phyloP scores from a whole-genome alignment of 2,888 invertebrate genomes.

The Miltochrista miniata region DNA sequence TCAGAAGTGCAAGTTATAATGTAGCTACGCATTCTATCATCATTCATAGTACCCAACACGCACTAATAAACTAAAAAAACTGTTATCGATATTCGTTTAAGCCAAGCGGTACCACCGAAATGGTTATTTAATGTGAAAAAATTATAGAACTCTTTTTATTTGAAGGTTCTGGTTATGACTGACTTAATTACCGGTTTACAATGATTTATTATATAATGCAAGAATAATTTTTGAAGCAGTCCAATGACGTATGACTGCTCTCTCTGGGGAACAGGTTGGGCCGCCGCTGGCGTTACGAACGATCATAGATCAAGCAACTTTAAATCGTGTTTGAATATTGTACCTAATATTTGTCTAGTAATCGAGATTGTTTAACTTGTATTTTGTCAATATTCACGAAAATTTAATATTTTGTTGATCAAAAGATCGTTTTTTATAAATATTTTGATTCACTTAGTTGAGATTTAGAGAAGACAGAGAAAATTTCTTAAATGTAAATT shows the following conservation, averaged over 20 bases:
- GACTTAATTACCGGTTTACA: conserved; percentile 82
- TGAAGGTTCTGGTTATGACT: conserved; percentile 76
- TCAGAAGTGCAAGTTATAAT: conserved; percentile 16
- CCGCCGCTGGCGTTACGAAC: conserved; percentile 72
- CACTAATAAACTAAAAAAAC: conserved; percentile 31
- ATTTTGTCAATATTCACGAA: no score
- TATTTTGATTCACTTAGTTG: no score
- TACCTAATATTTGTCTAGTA: no score
- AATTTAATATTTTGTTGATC: no score
- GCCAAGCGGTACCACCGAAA: conserved; percentile 52
- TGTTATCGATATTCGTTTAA: conserved; percentile 71
- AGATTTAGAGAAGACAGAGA: no score
- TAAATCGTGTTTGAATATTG: no score
- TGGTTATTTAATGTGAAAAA: conserved; percentile 82
- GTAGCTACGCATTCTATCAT: conserved; percentile 39
- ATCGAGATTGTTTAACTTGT: no score
- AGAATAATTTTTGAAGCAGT: conserved; percentile 75
- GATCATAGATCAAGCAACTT: conserved; percentile 28
- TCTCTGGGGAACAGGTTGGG: conserved; percentile 68
- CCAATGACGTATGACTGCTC: conserved; percentile 79
- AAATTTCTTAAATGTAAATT: no score
- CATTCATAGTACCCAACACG: conserved; percentile 45
- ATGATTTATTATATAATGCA: conserved; percentile 81
- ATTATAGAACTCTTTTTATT: conserved; percentile 76
- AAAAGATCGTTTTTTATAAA: no score